A percentile compares a stretch with the other conserved stretches of the same genome.
These are phyloP conservation scores for Drosophila emarginata DNA, from an alignment of 2,888 invertebrate species.

Conservation along the genomic window DNA sequence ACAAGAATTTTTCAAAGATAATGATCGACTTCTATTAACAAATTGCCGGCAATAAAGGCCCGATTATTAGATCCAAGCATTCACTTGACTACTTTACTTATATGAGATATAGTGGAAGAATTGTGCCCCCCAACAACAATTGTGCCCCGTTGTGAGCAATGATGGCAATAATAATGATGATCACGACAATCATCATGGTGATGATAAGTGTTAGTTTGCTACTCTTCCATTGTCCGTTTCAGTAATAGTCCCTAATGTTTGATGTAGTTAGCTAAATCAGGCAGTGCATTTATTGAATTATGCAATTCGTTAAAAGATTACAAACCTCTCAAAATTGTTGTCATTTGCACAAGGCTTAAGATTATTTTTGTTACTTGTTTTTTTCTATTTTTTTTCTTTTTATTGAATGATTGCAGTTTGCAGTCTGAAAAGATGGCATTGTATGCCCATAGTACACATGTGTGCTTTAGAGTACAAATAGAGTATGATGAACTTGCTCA, in stretches of 20 bases:
- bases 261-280: background rate
- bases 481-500: background rate
- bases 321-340: slow-evolving; percentile 44
- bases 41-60: slow-evolving; percentile 67
- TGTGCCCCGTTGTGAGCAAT: slow-evolving; percentile 20
- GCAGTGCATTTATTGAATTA: slow-evolving; percentile 69
- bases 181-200: background rate
- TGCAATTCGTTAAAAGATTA: slow-evolving; percentile 77
- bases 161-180: slow-evolving; percentile 3
- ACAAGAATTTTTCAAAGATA: slow-evolving; percentile 56
- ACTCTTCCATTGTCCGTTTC: background rate
- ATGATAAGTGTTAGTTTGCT: background rate
- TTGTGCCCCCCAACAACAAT: slow-evolving; percentile 18
- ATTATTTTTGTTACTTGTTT: slow-evolving; percentile 27
- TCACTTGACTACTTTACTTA: slow-evolving; percentile 3
- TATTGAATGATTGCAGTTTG: slow-evolving; percentile 69
- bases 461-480: background rate
- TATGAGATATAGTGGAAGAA: background rate
- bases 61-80: background rate
- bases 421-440: background rate
- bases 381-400: slow-evolving; percentile 35
- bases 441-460: background rate
- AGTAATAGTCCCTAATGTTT: background rate
- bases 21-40: slow-evolving; percentile 74
- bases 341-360: slow-evolving; percentile 38